Base-by-base conservation (phyloP, 2,113 vertebrate species). In the Oreochromis tanganicae region DNA sequence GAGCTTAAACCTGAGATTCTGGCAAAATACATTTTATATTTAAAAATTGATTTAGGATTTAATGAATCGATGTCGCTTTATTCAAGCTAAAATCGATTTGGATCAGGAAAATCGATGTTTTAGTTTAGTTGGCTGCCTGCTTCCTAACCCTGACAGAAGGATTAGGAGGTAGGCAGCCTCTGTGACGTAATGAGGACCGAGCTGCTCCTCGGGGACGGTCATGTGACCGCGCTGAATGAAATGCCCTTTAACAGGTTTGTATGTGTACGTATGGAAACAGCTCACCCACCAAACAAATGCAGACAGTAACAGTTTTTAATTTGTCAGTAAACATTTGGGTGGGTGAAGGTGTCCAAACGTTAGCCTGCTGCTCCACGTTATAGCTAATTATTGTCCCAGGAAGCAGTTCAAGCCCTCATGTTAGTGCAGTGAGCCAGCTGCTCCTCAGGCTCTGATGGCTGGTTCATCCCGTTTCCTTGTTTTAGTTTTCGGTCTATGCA, bases 211-310 rank as follows among this genome's bases (percentile, higher is more conserved):
- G 16, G 43, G 55, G 11, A 13, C 88, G 55, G 87, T 32, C 38
- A 82, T 85, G 81, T 91, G 90, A 90, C 71, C 75, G 79, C 68
- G 68, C 14, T 83, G 43, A 21, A 85, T 52, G 17, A 83, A 56
- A 54, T 27, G 19, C 59, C 41, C 43, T 73, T 10, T 48, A 32
- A 34, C 14, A 1, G 4, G 32, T 52, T 3, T 52, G 19, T 50
- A 12, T 17, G 14, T 81, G 68, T 54, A 12, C 41, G 34, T 73
- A 73, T 24, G 32, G 48, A 11, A 71, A 73, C 12, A 17, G 54
- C 41, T 7, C 4, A 29, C 9, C 11, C 19, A 6, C 79, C 34
- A 13, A 1, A 68, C 41, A n/a, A 1, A 4, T 1, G 41, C 24
- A 48, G 71, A 54, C 56, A 59, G 17, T n/a, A 48, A 13, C 48